Base-by-base conservation (phyloP, 1,140 invertebrate species). In the Drosophila lacertosa region DNA sequence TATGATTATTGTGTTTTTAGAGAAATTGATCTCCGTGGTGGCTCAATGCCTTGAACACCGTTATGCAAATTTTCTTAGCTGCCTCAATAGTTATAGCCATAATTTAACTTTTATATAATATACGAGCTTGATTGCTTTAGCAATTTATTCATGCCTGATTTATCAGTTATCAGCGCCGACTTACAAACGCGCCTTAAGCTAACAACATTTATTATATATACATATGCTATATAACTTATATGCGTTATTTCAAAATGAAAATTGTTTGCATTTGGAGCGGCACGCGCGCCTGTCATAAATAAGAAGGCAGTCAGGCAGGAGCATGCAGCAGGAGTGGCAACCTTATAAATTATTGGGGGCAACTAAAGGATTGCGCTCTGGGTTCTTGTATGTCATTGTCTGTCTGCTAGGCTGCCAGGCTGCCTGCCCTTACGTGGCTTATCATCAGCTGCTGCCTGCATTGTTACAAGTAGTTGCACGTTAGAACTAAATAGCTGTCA, bases 201-300 rank as follows among this genome's bases (percentile, higher is more conserved):
- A 4, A 35, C 33, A 39, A 39, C 7, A 44, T 20, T 5, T 22
- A 37, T 22, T 18, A 33, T 33, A 57, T 24, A 59, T 20, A 33
- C n/a, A 15, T 20, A 33, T 33, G 39, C 9, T 16, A 26, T 18
- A 37, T 37, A 45, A 24, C 10, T 33, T n/a, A 40, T 22, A 58
- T 33, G n/a, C 39, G 11, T 60, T 48, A 22, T 64, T 37, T 15
- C 40, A 24, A 33, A 18, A 44, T 29, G 29, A 45, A 55, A 37
- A 64, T 13, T 22, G 29, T 35, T 57, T n/a, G 47, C 44, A 13
- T 59, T 68, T 62, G 26, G 20, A 32, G 51, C 59, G 62, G 47
- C 66, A 65, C 58, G 65, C 77, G 60, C 54, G 58, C 32, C 48
- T 72, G 65, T 75, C 79, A 84, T 83, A 78, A 83, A 83, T 82